phyloP scores from a whole-genome alignment of 2,888 invertebrate species.

The Timandra comae region DNA sequence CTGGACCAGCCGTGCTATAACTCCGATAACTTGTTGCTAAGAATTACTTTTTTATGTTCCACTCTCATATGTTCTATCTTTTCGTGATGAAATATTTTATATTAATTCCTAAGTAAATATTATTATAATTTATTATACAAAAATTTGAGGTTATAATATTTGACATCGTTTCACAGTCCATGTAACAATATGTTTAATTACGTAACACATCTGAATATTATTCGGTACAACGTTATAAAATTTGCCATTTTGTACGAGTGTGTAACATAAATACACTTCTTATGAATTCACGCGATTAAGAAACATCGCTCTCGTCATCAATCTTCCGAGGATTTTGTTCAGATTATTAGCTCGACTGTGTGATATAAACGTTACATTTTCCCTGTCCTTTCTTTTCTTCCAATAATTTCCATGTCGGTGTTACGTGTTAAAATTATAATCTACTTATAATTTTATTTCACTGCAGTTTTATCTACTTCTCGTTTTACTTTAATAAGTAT shows the following conservation, averaged over 20 bases:
- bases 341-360: slow-evolving; percentile 16
- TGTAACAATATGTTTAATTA: too few relatives aligned
- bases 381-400: slow-evolving; percentile 2
- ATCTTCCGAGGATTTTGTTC: slow-evolving; percentile 15
- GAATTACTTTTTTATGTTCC: slow-evolving; percentile 29
- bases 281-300: slow-evolving; percentile 15
- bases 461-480: too few relatives aligned
- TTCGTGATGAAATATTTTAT: background rate
- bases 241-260: slow-evolving; percentile 2
- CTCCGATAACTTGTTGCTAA: slow-evolving; percentile 51
- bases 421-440: too few relatives aligned
- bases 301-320: slow-evolving; percentile 13
- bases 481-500: too few relatives aligned
- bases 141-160: too few relatives aligned
- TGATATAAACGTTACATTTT: slow-evolving; percentile 3
- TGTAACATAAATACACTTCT: slow-evolving; percentile 11
- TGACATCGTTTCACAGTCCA: too few relatives aligned
- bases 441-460: too few relatives aligned
- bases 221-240: too few relatives aligned
- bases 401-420: too few relatives aligned
- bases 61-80: background rate
- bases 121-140: too few relatives aligned
- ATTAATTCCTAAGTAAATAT: too few relatives aligned
- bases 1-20: slow-evolving; percentile 49
- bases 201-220: too few relatives aligned